These are phyloP conservation scores for Parazoanthus atlanticus DNA, from an alignment of 92 coral and sea anemone genomes.

Conservation along the genomic window DNA sequence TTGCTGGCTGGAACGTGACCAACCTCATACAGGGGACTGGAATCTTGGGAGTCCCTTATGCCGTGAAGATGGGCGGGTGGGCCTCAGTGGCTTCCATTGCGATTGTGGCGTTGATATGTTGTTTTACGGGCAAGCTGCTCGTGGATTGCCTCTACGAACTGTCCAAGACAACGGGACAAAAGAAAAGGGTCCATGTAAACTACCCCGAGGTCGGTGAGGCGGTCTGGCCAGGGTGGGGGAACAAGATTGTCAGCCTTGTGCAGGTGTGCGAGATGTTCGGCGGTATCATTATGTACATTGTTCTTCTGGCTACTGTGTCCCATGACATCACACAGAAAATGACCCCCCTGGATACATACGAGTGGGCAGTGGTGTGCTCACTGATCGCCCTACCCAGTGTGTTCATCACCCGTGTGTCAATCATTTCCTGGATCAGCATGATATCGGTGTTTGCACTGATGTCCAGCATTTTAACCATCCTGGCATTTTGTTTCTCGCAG, in stretches of 20 bases:
- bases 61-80: slow-evolving; percentile 92
- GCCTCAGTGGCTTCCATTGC: slow-evolving; percentile 79
- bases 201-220: slow-evolving; percentile 95
- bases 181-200: slow-evolving; percentile 75
- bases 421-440: slow-evolving; percentile 94
- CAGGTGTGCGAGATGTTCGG: slow-evolving; percentile 94
- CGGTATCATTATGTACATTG: slow-evolving; percentile 87
- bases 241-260: slow-evolving; percentile 81
- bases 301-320: slow-evolving; percentile 85
- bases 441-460: slow-evolving; percentile 80
- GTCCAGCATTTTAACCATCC: slow-evolving; percentile 71
- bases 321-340: slow-evolving; percentile 61
- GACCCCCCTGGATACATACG: slow-evolving; percentile 73
- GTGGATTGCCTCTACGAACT: slow-evolving; percentile 86
- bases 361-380: slow-evolving; percentile 88
- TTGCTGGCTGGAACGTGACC: slow-evolving; percentile 93
- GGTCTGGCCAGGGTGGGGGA: slow-evolving; percentile 93
- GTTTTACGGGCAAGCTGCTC: slow-evolving; percentile 88
- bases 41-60: slow-evolving; percentile 87
- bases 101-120: slow-evolving; percentile 77
- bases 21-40: slow-evolving; percentile 92
- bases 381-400: slow-evolving; percentile 78
- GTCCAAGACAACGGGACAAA: slow-evolving; percentile 80
- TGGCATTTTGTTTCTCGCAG: slow-evolving; percentile 77
- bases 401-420: slow-evolving; percentile 83